These are phyloP conservation scores for Porites australiensis DNA, from an alignment of 64 coral and sea anemone genomes.

Conservation along the genomic window DNA sequence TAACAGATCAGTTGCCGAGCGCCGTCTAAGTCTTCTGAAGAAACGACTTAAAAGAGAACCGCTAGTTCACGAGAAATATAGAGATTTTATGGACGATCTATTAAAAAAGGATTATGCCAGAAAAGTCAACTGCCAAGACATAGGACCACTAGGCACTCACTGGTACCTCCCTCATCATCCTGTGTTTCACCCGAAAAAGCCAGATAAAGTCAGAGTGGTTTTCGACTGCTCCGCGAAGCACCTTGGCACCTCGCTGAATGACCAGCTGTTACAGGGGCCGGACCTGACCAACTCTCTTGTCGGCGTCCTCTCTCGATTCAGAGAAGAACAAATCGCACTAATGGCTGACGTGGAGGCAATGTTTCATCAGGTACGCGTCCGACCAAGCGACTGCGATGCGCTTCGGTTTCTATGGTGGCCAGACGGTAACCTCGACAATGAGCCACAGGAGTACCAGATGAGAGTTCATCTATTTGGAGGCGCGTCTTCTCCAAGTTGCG, in stretches of 20 bases:
- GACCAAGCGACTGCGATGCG: conserved; percentile 7
- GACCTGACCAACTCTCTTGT: conserved; percentile 60
- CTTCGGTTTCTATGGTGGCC: conserved; percentile 49
- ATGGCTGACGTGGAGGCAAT: conserved; percentile 70
- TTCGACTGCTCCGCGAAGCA: conserved; percentile 61
- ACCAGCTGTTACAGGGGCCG: conserved; percentile 37
- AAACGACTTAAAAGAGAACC: conserved; percentile 37
- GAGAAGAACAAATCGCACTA: conserved; percentile 21
- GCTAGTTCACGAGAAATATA: conserved; percentile 44
- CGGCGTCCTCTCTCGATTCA: conserved; percentile 42
- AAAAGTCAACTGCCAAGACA: conserved; percentile 16
- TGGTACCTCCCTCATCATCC: conserved; percentile 65
- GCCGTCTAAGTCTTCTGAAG: conserved; percentile 1
- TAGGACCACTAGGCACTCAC: conserved; percentile 4
- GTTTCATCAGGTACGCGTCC: conserved; percentile 59
- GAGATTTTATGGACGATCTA: conserved; percentile 9
- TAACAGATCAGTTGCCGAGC: conserved; percentile 34
- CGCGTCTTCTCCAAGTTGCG: conserved; percentile 48
- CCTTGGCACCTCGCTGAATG: conserved; percentile 22
- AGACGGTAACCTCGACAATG: conserved; percentile 15
- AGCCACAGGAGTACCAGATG: conserved; percentile 60
- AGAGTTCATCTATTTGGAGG: conserved; percentile 50
- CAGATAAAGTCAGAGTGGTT: conserved; percentile 36
- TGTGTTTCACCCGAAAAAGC: conserved; percentile 40
- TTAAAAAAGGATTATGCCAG: conserved; percentile 42